phyloP scores from a whole-genome alignment of 2,797 vertebrate species.

The Thamnophis elegans region DNA sequence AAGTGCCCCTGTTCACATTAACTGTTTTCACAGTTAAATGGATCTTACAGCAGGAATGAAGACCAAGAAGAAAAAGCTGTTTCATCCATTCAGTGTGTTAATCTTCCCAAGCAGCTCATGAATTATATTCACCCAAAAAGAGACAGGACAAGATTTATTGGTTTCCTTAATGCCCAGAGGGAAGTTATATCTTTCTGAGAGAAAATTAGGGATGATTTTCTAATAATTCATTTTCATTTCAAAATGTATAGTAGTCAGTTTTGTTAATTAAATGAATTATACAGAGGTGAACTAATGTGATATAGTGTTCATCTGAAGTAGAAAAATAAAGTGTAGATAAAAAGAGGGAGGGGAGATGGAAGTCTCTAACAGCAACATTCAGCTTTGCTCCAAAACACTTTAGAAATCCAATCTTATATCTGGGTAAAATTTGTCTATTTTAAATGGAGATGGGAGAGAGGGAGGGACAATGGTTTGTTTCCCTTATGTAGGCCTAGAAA shows the following conservation, averaged over 20 bases:
- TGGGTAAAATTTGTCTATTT: not conserved
- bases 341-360: not conserved
- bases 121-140: slow-evolving; percentile 19
- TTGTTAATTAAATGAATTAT: not conserved
- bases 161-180: not conserved
- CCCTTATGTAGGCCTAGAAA: not conserved
- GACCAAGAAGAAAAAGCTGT: slow-evolving; percentile 54
- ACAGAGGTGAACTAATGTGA: not conserved
- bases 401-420: not conserved
- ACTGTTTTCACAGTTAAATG: slow-evolving; percentile 8
- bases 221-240: slow-evolving; percentile 4
- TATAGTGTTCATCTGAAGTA: not conserved
- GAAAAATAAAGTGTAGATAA: not conserved
- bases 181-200: slow-evolving; percentile 23
- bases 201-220: not conserved
- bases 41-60: slow-evolving; percentile 10
- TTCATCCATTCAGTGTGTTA: slow-evolving; percentile 20
- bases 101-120: slow-evolving; percentile 17
- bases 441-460: not conserved
- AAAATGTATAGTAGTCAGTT: slow-evolving; percentile 21
- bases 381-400: not conserved
- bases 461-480: not conserved
- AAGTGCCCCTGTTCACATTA: not conserved
- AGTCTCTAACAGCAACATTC: not conserved
- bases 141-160: slow-evolving; percentile 4